Conservation (phyloP, 2,888 invertebrate species). For the Sicus ferrugineus region DNA sequence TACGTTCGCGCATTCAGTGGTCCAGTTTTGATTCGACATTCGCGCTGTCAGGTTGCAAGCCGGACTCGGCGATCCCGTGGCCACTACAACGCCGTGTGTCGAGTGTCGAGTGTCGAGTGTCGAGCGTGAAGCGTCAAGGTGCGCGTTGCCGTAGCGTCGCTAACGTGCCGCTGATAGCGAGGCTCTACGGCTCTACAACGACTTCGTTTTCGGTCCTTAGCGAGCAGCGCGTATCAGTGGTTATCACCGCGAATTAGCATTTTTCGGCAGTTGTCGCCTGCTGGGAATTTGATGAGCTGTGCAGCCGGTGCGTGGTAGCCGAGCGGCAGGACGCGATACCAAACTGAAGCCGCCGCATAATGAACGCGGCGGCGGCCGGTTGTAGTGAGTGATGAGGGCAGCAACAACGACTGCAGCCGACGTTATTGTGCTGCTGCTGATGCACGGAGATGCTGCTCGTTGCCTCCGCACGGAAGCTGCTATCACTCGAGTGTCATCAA, state of each 20-base stretch:
- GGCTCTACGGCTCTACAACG: constrained; percentile 31
- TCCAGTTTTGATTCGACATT: constrained; percentile 46
- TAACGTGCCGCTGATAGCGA: constrained; percentile 47
- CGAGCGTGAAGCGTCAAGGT: not conserved
- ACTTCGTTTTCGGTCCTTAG: not conserved
- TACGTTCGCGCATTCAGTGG: constrained; percentile 33
- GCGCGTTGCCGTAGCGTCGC: constrained; percentile 47
- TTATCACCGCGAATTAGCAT: constrained; percentile 37
- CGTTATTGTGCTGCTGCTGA: not conserved
- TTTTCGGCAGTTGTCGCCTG: constrained; percentile 42
- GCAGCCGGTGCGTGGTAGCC: constrained; percentile 15
- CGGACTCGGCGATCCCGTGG: not conserved
- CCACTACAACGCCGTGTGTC: not conserved
- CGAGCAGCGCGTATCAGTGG: not conserved
- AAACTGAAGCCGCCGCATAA: constrained; percentile 15
- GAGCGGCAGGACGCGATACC: constrained; percentile 20
- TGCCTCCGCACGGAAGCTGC: not conserved
- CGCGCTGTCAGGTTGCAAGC: constrained; percentile 39
- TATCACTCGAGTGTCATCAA: constrained; percentile 14
- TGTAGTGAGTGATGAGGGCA: not conserved
- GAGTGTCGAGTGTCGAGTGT: too few relatives aligned
- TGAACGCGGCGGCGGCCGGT: not conserved
- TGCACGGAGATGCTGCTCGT: not conserved
- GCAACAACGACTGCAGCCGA: not conserved
- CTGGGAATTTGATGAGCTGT: constrained; percentile 37